Conservation (phyloP, 2,113 vertebrate species). For the Narcine bancroftii region DNA sequence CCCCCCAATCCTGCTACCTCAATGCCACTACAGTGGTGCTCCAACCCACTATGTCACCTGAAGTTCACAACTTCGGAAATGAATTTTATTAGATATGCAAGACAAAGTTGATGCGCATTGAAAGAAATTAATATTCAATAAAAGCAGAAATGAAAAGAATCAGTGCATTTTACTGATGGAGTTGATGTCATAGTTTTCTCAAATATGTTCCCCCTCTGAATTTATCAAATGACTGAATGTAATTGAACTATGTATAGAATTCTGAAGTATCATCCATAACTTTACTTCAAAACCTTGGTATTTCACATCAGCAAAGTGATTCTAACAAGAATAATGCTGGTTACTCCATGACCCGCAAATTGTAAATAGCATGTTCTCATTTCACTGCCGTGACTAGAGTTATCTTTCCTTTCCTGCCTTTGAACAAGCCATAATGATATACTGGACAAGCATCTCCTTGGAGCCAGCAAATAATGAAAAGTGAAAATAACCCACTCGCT, state of each 20-base stretch:
- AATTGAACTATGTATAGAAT: too few species aligned
- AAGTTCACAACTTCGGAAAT: conserved; percentile 11
- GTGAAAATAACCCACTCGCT: not conserved
- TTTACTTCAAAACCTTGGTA: conserved; percentile 3
- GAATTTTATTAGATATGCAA: conserved; percentile 29
- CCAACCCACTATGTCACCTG: not conserved
- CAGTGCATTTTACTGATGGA: conserved; percentile 35
- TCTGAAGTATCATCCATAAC: conserved; percentile 9
- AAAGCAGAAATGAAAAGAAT: conserved; percentile 22
- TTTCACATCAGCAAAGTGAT: not conserved
- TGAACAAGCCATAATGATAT: not conserved
- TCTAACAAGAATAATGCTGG: not conserved
- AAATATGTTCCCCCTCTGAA: not conserved
- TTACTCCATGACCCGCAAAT: not conserved
- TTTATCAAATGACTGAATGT: not conserved
- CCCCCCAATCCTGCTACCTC: not conserved
- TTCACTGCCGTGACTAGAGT: not conserved
- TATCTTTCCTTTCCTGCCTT: not conserved
- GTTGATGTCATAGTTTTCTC: conserved; percentile 32
- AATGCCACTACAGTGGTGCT: not conserved
- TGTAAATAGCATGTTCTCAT: not conserved
- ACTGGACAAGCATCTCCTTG: not conserved
- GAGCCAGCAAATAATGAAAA: not conserved
- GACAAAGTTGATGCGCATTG: conserved; percentile 25
- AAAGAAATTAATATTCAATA: conserved; percentile 2